These are phyloP conservation scores for Pelobates cultripes DNA, from an alignment of 2,797 vertebrate species.

Conservation along the genomic window DNA sequence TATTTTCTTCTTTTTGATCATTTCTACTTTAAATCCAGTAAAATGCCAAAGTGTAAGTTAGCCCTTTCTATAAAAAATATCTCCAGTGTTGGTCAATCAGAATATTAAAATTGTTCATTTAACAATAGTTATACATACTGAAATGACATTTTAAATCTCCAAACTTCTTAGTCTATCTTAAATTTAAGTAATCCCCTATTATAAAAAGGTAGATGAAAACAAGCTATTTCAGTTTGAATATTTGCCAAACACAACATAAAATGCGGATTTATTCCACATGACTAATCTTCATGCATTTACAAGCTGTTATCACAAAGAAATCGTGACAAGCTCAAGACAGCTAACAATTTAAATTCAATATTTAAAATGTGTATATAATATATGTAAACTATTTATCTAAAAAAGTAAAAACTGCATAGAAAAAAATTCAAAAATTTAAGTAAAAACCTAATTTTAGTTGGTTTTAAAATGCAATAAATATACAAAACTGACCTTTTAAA, in stretches of 20 bases:
- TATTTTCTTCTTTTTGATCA: too few species aligned
- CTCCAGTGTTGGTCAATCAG: background rate
- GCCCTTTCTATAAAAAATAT: too few species aligned
- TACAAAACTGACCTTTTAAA: slow-evolving; percentile 87
- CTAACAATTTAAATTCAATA: background rate
- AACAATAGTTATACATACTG: background rate
- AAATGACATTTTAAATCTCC: background rate
- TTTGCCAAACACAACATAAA: slow-evolving; percentile 5
- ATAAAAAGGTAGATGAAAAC: background rate
- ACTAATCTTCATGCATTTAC: background rate
- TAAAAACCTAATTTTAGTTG: background rate
- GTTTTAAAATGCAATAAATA: too few species aligned
- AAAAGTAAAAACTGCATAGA: background rate
- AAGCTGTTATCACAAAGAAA: slow-evolving; percentile 1
- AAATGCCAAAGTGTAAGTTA: too few species aligned
- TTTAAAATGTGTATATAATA: background rate
- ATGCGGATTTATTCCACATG: background rate
- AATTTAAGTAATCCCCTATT: slow-evolving; percentile 2
- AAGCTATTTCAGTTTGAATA: background rate
- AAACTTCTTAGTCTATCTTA: background rate
- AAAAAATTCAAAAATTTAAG: background rate
- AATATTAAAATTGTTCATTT: background rate
- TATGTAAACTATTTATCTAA: background rate
- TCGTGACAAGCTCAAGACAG: background rate
- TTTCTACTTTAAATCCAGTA: too few species aligned